These are phyloP conservation scores for Hozukius guyotensis DNA, from an alignment of 2,797 vertebrate species.

Conservation along the genomic window DNA sequence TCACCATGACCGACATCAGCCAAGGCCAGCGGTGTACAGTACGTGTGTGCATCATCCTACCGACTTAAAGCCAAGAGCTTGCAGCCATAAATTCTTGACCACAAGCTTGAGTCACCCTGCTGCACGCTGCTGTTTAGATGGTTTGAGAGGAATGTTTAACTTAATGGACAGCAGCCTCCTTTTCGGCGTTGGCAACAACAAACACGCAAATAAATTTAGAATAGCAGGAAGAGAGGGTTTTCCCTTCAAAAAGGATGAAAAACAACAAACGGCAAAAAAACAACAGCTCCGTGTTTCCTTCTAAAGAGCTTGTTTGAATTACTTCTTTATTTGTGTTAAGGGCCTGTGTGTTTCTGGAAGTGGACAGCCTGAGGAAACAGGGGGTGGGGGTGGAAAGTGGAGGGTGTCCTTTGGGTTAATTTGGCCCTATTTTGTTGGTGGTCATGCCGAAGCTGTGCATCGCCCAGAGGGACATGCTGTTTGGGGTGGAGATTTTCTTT, in stretches of 20 bases:
- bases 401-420: conserved; percentile 76
- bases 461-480: conserved; percentile 65
- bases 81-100: conserved; percentile 39
- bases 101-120: conserved; percentile 50
- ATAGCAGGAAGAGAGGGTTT: conserved; percentile 35
- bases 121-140: conserved; percentile 41
- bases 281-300: conserved; percentile 48
- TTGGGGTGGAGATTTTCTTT: conserved; percentile 39
- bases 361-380: conserved; percentile 60
- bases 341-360: conserved; percentile 63
- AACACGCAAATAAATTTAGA: conserved; percentile 53
- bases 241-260: conserved; percentile 45
- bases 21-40: conserved; percentile 14
- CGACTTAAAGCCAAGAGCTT: conserved; percentile 22
- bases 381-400: conserved; percentile 29
- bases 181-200: conserved; percentile 51
- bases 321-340: conserved; percentile 66
- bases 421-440: conserved; percentile 69
- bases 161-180: conserved; percentile 61
- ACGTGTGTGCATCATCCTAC: conserved; percentile 24
- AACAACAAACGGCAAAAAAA: conserved; percentile 53
- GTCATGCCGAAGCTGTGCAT: conserved; percentile 57
- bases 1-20: conserved; percentile 26
- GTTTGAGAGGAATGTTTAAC: conserved; percentile 45
- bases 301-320: conserved; percentile 62